Evolutionary conservation across 2,113 vertebrate genomes (phyloP).

Genomic region (Cheirogaleus medius): DNA sequence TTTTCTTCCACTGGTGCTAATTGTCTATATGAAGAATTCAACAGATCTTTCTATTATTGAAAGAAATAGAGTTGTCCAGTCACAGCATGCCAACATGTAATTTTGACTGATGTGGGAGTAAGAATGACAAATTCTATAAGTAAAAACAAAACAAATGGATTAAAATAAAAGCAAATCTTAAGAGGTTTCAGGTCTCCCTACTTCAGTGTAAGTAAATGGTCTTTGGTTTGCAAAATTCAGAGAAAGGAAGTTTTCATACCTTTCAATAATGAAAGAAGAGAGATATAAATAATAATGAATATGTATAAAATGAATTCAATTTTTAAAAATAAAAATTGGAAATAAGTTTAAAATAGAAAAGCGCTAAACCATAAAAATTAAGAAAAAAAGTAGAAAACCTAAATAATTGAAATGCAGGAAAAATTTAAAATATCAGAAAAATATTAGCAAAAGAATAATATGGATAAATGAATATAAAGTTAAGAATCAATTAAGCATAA

Average conservation of each 20-base stretch:
- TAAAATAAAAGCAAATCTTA: background rate
- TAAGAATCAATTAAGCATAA: background rate
- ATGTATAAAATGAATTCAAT: background rate
- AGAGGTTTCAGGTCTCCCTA: background rate
- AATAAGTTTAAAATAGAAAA: background rate
- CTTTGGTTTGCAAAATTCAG: background rate
- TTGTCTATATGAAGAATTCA: background rate
- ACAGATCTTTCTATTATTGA: background rate
- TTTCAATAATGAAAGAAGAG: background rate
- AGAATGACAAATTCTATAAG: background rate
- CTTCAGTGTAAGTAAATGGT: background rate
- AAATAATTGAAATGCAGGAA: background rate
- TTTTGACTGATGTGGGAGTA: background rate
- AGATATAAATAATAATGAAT: background rate
- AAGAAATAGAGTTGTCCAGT: background rate
- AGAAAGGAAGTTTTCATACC: background rate
- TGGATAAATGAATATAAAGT: background rate
- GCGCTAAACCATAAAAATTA: background rate
- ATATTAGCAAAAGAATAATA: background rate
- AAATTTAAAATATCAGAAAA: background rate
- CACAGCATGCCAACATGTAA: background rate
- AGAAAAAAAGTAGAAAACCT: background rate
- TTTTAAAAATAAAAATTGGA: background rate
- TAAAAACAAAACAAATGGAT: background rate
- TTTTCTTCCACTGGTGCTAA: background rate